Conservation (phyloP, 2,888 invertebrate genomes). For the Alentia gelatinosa region DNA sequence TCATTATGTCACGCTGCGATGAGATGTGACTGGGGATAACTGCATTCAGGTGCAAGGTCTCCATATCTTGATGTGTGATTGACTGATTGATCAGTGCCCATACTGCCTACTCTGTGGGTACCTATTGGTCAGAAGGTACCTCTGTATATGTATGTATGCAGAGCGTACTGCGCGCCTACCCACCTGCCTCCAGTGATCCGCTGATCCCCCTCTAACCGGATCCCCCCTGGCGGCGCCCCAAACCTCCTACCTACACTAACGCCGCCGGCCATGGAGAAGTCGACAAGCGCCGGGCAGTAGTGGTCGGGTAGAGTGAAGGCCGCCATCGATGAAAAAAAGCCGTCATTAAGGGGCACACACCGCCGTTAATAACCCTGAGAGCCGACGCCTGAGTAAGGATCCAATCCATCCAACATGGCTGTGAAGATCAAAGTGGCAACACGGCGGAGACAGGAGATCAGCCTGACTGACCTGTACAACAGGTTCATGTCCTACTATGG, state of each 20-base stretch:
- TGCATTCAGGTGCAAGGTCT: no score
- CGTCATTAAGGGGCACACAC: neutral
- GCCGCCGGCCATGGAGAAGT: neutral
- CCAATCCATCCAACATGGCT: neutral
- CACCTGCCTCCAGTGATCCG: neutral
- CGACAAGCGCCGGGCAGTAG: no score
- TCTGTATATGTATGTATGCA: neutral
- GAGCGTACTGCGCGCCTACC: neutral
- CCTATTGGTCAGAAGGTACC: neutral
- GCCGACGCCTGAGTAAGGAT: neutral
- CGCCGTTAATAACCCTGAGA: neutral
- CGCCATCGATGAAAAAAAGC: neutral
- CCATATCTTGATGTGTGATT: no score
- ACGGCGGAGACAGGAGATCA: conserved; percentile 2
- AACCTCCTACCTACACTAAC: neutral
- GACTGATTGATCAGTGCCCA: no score
- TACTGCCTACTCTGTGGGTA: neutral
- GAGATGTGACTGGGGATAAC: no score
- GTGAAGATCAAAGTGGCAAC: conserved; percentile 24
- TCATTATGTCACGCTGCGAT: no score
- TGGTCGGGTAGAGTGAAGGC: neutral
- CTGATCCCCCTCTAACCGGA: conserved; percentile 3
- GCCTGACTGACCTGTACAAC: conserved; percentile 26
- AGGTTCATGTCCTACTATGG: conserved; percentile 45
- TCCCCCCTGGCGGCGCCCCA: neutral